Base-by-base conservation (phyloP, 1,140 invertebrate genomes). In the Drosophila ercepeae region DNA sequence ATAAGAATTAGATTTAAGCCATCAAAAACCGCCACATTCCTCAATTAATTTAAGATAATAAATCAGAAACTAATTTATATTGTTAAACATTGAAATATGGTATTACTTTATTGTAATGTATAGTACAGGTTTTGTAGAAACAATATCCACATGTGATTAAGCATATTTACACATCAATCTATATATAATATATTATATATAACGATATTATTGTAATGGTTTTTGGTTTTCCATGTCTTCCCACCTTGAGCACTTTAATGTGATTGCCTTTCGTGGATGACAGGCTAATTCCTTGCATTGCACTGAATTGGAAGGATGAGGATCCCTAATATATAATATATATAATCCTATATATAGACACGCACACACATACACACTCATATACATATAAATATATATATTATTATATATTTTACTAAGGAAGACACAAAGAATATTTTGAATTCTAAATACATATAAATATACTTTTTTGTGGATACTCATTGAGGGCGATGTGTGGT, bases 51-150 rank as follows among this genome's bases (percentile, higher is more conserved):
- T 59, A 71, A 65, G 72, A 51, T 42, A 27, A 55, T 57, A 59
- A 46, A 42, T 21, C 21, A 34, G 14, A 41, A n/a, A 32, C 13
- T 49, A 3, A 76, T 29, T 68, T 55, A 64, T 59, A 64, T 63
- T 64, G 64, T 75, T 79, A 86, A 86, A 84, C 82, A 86, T 84
- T 86, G 86, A 86, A 82, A 82, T 81, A 77, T 32, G 73, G 72
- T 76, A 76, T 50, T 73, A 55, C 52, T 73, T 79, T 71, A 44
- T 74, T 70, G 57, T 64, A 58, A 29, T 74, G 69, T 52, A 49
- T 60, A 53, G 41, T 59, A 11, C 27, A 25, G 18, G 25, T 42
- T 27, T 32, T 50, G 41, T 60, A 46, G 53, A 75, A 67, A 41
- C 60, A 18, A 42, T 71, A 75, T 75, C 39, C 65, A 75, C 70